Percentiles rank a stretch among this genome's conserved stretches.
Evolutionary conservation across 2,888 invertebrate genomes (phyloP).

Genomic region (Stictocephala bisonia): DNA sequence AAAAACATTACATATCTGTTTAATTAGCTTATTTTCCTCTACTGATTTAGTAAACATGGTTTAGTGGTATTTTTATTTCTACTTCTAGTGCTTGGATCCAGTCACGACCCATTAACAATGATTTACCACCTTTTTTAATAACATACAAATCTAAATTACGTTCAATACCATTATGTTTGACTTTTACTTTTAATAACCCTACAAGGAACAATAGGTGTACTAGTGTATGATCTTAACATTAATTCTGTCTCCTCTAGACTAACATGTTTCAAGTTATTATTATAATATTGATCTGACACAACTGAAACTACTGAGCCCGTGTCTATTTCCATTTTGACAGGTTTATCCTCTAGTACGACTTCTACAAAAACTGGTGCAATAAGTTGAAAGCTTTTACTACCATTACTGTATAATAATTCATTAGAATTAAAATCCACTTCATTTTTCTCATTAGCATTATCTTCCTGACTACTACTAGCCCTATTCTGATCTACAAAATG

Average conservation of each 20-base stretch:
- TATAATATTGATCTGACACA: not conserved
- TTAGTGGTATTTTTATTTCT: not conserved
- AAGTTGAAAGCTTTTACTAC: too few relatives aligned
- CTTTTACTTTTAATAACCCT: conserved; percentile 16
- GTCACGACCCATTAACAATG: conserved; percentile 34
- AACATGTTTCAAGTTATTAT: not conserved
- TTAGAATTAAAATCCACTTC: too few relatives aligned
- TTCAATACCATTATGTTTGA: not conserved
- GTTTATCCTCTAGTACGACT: conserved; percentile 5
- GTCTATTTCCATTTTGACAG: conserved; percentile 17
- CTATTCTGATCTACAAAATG: too few relatives aligned
- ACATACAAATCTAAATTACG: conserved; percentile 28
- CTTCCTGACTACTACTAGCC: too few relatives aligned
- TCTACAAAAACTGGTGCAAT: conserved; percentile 1
- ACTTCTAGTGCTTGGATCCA: conserved; percentile 23
- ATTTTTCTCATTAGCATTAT: too few relatives aligned
- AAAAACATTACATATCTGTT: conserved; percentile 5
- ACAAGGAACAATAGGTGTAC: conserved; percentile 21
- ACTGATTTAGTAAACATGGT: too few relatives aligned
- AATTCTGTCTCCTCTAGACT: not conserved
- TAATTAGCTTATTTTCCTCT: not conserved
- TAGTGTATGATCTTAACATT: conserved; percentile 13
- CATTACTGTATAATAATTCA: too few relatives aligned
- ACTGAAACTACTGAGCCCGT: conserved; percentile 17
- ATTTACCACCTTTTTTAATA: conserved; percentile 34